Conservation (phyloP, 2,797 vertebrate genomes). For the Danio kyathit region DNA sequence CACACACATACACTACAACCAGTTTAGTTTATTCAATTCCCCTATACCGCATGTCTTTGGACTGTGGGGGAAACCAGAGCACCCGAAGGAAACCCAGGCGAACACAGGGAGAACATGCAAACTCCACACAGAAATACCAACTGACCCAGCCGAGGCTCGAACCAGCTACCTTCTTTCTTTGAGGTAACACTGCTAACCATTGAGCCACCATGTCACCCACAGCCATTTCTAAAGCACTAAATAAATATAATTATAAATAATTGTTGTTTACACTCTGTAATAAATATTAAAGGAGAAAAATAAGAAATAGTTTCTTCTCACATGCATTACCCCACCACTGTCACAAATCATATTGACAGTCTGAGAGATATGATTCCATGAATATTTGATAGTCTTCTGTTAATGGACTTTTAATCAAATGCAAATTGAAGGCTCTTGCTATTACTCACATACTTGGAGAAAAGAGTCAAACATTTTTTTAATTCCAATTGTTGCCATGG, state of each 20-base stretch:
- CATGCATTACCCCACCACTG: slow-evolving; percentile 28
- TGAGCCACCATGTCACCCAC: too few species aligned
- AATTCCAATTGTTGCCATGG: slow-evolving; percentile 42
- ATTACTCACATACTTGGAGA: slow-evolving; percentile 31
- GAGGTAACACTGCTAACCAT: too few species aligned
- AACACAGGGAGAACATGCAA: too few species aligned
- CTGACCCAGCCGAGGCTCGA: too few species aligned
- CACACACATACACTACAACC: too few species aligned
- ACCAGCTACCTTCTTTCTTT: too few species aligned
- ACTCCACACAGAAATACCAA: too few species aligned
- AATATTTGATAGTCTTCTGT: slow-evolving; percentile 66
- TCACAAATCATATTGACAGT: slow-evolving; percentile 37
- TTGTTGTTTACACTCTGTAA: neutral
- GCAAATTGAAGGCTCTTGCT: slow-evolving; percentile 61
- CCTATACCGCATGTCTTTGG: too few species aligned
- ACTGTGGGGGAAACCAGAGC: too few species aligned
- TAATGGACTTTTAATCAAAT: slow-evolving; percentile 71
- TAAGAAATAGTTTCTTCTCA: neutral
- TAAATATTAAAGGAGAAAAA: neutral
- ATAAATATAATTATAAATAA: neutral
- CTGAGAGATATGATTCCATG: slow-evolving; percentile 50
- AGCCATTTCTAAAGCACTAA: neutral
- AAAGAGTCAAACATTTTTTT: slow-evolving; percentile 8
- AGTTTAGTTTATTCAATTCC: too few species aligned
- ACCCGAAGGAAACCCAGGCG: too few species aligned